These are phyloP conservation scores for Characodon lateralis DNA, from an alignment of 2,797 vertebrate species.

Conservation along the genomic window DNA sequence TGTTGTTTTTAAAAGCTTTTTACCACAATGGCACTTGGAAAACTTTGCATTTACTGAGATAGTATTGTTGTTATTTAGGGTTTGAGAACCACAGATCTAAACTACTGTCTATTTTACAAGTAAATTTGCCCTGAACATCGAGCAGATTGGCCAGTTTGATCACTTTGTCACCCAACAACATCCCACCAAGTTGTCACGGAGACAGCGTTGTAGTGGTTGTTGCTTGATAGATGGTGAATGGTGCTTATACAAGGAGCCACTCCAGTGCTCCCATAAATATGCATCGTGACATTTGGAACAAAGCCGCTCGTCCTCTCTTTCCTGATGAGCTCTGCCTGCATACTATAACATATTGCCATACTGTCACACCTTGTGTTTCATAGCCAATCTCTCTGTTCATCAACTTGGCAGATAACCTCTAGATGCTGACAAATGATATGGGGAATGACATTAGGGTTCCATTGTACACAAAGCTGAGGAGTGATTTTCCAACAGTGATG, in stretches of 20 bases:
- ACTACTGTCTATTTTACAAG: conserved; percentile 52
- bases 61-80: neutral
- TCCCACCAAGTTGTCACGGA: conserved; percentile 74
- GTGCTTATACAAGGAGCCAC: conserved; percentile 84
- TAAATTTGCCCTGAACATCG: conserved; percentile 50
- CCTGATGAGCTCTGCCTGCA: conserved; percentile 83
- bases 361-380: conserved; percentile 84
- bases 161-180: conserved; percentile 68
- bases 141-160: conserved; percentile 64
- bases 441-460: conserved; percentile 61
- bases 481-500: conserved; percentile 52
- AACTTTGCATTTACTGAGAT: neutral
- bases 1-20: neutral
- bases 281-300: conserved; percentile 89
- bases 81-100: conserved; percentile 15
- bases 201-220: conserved; percentile 73
- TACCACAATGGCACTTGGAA: neutral
- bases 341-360: conserved; percentile 83
- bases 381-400: conserved; percentile 83
- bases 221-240: conserved; percentile 81
- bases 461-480: conserved; percentile 65
- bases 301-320: conserved; percentile 84
- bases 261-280: conserved; percentile 85
- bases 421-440: conserved; percentile 79
- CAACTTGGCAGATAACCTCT: conserved; percentile 80